Conservation (phyloP, 1,140 invertebrate species). For the Myzus persicae region DNA sequence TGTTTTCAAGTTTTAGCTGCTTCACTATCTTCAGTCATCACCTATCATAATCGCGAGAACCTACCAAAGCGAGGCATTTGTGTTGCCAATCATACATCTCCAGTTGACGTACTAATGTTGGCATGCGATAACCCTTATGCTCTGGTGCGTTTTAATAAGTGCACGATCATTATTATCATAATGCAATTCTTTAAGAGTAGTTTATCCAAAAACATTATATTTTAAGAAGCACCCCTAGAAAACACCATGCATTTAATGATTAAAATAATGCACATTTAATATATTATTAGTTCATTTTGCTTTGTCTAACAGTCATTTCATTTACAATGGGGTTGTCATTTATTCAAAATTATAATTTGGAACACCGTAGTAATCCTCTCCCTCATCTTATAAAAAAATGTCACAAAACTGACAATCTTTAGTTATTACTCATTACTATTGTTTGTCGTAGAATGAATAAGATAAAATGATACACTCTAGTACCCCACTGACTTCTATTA, state of each 20-base stretch:
- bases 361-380: background rate
- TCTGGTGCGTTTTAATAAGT: slow-evolving; percentile 75
- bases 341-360: background rate
- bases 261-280: background rate
- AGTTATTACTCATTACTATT: no score
- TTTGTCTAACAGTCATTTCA: background rate
- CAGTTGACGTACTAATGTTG: slow-evolving; percentile 95
- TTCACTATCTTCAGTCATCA: slow-evolving; percentile 87
- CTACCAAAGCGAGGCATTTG: slow-evolving; percentile 87
- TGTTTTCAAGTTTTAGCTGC: slow-evolving; percentile 89
- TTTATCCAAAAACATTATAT: slow-evolving; percentile 34
- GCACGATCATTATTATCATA: slow-evolving; percentile 51
- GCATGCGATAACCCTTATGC: slow-evolving; percentile 98
- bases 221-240: background rate
- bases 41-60: slow-evolving; percentile 87
- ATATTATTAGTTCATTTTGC: no score
- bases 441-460: background rate
- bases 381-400: no score
- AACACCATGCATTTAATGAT: background rate
- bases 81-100: slow-evolving; percentile 99
- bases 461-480: background rate
- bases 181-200: slow-evolving; percentile 26
- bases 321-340: background rate
- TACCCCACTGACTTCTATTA: background rate
- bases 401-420: no score